These are phyloP conservation scores for Diarsia rubi DNA, from an alignment of 2,888 invertebrate genomes.

Conservation along the genomic window DNA sequence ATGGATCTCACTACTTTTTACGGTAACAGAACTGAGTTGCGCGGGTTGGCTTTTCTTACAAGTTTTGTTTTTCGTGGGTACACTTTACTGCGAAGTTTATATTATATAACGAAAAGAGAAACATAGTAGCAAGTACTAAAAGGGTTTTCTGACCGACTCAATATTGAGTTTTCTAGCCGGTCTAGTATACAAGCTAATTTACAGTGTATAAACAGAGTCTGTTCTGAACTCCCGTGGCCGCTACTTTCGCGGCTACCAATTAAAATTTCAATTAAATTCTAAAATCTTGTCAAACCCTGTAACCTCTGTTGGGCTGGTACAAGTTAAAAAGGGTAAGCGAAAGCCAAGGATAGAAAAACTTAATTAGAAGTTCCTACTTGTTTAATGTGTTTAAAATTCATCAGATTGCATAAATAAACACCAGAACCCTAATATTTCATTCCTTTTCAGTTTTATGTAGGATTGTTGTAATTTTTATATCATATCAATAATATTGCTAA, in stretches of 20 bases:
- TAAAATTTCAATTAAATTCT: slow-evolving; percentile 83
- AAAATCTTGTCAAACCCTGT: slow-evolving; percentile 76
- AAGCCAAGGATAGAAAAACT: slow-evolving; percentile 9
- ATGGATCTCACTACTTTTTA: no score
- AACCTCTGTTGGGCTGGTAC: slow-evolving; percentile 67
- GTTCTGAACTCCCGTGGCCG: slow-evolving; percentile 65
- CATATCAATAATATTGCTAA: neutral
- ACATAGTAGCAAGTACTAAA: neutral
- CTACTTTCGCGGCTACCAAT: slow-evolving; percentile 77
- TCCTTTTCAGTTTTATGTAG: neutral
- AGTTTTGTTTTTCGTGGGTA: no score
- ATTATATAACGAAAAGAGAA: neutral
- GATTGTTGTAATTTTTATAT: neutral
- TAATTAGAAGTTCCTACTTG: neutral
- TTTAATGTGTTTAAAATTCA: neutral
- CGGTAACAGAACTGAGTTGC: no score
- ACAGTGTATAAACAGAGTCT: slow-evolving; percentile 64
- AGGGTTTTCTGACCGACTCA: slow-evolving; percentile 18
- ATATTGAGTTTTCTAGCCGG: slow-evolving; percentile 38
- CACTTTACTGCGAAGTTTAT: neutral
- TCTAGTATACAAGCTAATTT: slow-evolving; percentile 60
- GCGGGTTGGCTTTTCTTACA: no score
- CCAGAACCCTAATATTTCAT: neutral
- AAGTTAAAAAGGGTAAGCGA: slow-evolving; percentile 53
- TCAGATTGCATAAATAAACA: neutral